These are phyloP conservation scores for Pangasianodon hypophthalmus DNA, from an alignment of 2,113 vertebrate species.

Conservation along the genomic window DNA sequence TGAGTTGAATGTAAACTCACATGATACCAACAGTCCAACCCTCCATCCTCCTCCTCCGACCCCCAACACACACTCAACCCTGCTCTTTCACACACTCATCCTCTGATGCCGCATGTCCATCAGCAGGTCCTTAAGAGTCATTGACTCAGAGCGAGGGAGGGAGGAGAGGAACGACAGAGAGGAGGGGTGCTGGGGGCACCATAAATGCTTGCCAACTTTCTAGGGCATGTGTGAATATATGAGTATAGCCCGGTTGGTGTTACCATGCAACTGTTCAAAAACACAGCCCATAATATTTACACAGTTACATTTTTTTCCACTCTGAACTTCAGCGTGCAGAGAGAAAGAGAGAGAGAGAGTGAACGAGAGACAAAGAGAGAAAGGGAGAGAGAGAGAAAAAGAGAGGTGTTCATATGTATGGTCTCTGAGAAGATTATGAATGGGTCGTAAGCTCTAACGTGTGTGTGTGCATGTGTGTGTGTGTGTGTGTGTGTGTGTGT, in stretches of 20 bases:
- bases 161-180: conserved; percentile 11
- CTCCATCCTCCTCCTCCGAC: not conserved
- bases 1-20: conserved; percentile 42
- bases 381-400: conserved; percentile 35
- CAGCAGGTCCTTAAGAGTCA: conserved; percentile 71
- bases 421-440: conserved; percentile 36
- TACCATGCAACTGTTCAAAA: conserved; percentile 73
- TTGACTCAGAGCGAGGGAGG: conserved; percentile 63
- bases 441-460: conserved; percentile 14
- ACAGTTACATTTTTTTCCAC: conserved; percentile 73
- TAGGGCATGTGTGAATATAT: conserved; percentile 56
- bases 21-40: conserved; percentile 15
- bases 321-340: conserved; percentile 60
- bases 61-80: not conserved
- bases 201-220: conserved; percentile 62
- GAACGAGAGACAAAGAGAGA: conserved; percentile 18
- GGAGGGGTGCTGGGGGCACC: conserved; percentile 37
- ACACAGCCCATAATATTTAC: conserved; percentile 79
- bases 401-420: conserved; percentile 32
- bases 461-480: conserved; percentile 22
- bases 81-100: conserved; percentile 28
- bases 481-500: conserved; percentile 23
- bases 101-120: conserved; percentile 69
- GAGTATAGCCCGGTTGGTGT: conserved; percentile 62
- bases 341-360: conserved; percentile 41